Evolutionary conservation across 2,797 vertebrate genomes (phyloP).

Genomic region (Rhabdophis nuchalis): DNA sequence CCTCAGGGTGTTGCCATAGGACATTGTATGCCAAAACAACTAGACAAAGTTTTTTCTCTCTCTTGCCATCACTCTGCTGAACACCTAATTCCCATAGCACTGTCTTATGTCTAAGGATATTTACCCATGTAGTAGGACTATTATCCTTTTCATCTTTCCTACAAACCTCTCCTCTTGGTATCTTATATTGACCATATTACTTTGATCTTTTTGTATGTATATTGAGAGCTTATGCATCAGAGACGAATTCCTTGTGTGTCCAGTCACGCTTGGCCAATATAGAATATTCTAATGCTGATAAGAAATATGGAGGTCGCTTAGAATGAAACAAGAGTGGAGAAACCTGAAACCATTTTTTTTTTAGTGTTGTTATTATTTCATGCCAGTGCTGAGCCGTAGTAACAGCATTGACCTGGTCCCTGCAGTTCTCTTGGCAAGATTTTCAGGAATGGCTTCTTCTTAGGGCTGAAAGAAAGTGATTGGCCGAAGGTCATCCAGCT

Average conservation of each 20-base stretch:
- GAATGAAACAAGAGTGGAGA: background rate
- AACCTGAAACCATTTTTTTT: background rate
- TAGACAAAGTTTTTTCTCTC: background rate
- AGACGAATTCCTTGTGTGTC: no score
- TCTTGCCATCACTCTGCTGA: background rate
- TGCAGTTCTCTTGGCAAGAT: background rate
- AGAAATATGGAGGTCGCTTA: background rate
- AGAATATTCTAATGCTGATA: background rate
- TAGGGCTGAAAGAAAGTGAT: background rate
- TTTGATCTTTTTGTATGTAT: no score
- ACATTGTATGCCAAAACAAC: background rate
- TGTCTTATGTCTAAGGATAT: background rate
- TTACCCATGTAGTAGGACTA: background rate
- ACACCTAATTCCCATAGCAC: background rate
- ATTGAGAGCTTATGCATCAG: no score
- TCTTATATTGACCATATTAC: background rate
- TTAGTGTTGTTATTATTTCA: background rate
- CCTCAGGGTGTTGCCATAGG: no score
- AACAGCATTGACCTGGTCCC: background rate
- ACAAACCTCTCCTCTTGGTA: background rate
- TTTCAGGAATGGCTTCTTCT: background rate
- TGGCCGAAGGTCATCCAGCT: background rate
- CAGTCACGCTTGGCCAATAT: no score
- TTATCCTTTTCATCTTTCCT: background rate
- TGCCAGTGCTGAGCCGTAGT: background rate